Base-by-base conservation (phyloP, 2,888 invertebrate species). In the Plagiodera versicolora region DNA sequence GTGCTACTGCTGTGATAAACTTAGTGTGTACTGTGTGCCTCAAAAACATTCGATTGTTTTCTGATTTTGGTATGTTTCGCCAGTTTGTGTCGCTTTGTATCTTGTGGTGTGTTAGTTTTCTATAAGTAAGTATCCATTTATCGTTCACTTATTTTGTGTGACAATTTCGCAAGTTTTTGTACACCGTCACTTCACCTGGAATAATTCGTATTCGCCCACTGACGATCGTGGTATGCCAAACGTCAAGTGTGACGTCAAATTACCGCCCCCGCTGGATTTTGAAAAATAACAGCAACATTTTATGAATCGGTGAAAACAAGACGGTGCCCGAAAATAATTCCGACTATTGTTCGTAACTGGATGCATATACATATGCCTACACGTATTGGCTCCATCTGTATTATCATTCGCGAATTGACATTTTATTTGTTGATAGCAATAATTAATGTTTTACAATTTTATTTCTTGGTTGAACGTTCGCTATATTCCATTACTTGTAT, bases 161-260 rank as follows among this genome's bases (percentile, higher is more conserved):
- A 32, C 53, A 14, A 48, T 48, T 52, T 20, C 47, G 30, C 2
- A 58, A 57, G 60, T 48, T 39, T 39, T 39, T 2, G 6, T 39
- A 4, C 24, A 6, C 39, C 39, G 39, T 39, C 11, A n/a, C 39
- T 49, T 18, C 20, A 18, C 28, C 16, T 50, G 50, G 14, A 20
- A 10, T 8, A 3, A 14, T 32, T 48, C 65, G 65, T 65, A 64
- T 64, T 72, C 74, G 73, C 74, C 75, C 74, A 74, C 74, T 71
- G 68, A 69, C 62, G 67, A 59, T 65, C 67, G 61, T 73, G 75
- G 75, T 75, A 75, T 75, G 74, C 72, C 70, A 75, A 75, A 75
- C 74, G 74, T 74, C 73, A 75, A 74, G 69, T 66, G 65, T 75
- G 75, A 75, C 75, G 75, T 75, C 75, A 75, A 75, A 70, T 69